phyloP scores from a whole-genome alignment of 2,113 vertebrate species.

The Copsychus sechellarum region DNA sequence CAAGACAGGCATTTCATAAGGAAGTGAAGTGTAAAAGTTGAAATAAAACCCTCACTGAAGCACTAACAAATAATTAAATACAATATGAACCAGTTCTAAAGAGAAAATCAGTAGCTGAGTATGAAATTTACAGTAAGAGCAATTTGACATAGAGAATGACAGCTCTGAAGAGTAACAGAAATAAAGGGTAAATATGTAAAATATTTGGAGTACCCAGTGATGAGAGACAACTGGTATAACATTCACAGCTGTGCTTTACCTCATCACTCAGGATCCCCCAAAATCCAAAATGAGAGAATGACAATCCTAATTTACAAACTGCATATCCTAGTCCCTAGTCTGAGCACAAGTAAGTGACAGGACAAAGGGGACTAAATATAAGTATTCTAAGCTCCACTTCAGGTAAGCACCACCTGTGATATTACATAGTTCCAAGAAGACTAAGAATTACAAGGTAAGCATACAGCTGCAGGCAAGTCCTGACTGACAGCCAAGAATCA shows the following conservation, averaged over 20 bases:
- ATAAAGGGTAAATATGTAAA: background rate
- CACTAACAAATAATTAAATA: background rate
- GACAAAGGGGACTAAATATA: background rate
- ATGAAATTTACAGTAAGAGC: conserved; percentile 1
- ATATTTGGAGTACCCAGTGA: background rate
- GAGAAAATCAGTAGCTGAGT: conserved; percentile 11
- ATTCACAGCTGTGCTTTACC: background rate
- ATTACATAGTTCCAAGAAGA: background rate
- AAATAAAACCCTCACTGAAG: background rate
- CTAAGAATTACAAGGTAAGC: background rate
- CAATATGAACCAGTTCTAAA: background rate
- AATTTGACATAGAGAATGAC: background rate
- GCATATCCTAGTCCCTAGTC: background rate
- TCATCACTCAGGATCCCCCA: background rate
- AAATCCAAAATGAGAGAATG: background rate
- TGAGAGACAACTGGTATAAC: background rate
- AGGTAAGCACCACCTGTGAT: background rate
- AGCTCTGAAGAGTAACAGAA: background rate
- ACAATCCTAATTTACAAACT: background rate
- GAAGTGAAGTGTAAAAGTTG: background rate
- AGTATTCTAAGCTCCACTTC: background rate
- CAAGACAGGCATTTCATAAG: background rate
- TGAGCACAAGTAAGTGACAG: background rate
- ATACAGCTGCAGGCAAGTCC: background rate
- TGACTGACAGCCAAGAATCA: background rate